These are phyloP conservation scores for Dyspetes luteomarginatus DNA, from an alignment of 2,888 invertebrate genomes.

Conservation along the genomic window DNA sequence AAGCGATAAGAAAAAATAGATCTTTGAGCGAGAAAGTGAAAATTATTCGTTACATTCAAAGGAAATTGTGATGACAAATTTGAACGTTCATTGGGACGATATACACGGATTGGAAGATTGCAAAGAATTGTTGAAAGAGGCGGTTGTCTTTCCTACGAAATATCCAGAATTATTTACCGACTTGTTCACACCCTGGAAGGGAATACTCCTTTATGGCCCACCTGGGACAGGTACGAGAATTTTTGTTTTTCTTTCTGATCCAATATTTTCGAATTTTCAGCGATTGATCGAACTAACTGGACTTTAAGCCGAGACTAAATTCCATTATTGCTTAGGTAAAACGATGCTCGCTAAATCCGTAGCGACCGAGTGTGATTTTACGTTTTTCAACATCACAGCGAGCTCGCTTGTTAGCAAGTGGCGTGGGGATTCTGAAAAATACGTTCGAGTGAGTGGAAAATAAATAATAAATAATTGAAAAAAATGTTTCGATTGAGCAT, in stretches of 20 bases:
- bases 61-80: conserved; percentile 87
- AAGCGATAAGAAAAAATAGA: neutral
- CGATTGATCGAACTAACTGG: too few species aligned
- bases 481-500: neutral
- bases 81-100: conserved; percentile 91
- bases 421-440: conserved; percentile 98
- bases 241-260: neutral
- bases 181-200: conserved; percentile 91
- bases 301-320: neutral
- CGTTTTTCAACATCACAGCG: conserved; percentile 96
- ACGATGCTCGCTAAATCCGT: conserved; percentile 95
- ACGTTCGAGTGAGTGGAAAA: conserved; percentile 88
- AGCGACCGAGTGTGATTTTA: conserved; percentile 91
- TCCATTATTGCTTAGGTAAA: conserved; percentile 85
- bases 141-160: conserved; percentile 91
- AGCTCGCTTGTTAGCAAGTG: conserved; percentile 97
- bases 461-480: too few species aligned
- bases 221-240: conserved; percentile 88
- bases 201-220: conserved; percentile 88
- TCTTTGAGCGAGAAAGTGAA: neutral
- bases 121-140: conserved; percentile 92
- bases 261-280: too few species aligned
- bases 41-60: conserved; percentile 69
- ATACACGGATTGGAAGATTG: conserved; percentile 91
- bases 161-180: conserved; percentile 90